These are phyloP conservation scores for Myxocyprinus asiaticus DNA, from an alignment of 2,113 vertebrate genomes.

Conservation along the genomic window DNA sequence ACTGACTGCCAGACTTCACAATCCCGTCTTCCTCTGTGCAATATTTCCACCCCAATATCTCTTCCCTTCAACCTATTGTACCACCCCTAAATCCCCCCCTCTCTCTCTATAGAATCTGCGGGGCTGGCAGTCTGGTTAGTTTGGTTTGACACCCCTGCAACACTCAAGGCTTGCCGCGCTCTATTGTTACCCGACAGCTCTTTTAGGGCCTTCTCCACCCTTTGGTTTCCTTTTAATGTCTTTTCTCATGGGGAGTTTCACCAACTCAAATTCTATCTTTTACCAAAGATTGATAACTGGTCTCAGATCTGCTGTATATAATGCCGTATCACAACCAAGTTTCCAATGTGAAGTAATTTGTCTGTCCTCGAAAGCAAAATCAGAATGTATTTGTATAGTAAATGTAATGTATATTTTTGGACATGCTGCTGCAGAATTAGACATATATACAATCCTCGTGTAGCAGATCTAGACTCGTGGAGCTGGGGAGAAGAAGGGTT, in stretches of 20 bases:
- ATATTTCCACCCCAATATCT: constrained; percentile 22
- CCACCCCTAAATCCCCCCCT: constrained; percentile 7
- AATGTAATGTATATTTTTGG: no score
- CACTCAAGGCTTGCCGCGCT: constrained; percentile 28
- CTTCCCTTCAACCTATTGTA: background rate
- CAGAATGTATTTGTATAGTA: no score
- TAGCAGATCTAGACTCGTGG: no score
- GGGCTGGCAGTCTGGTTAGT: constrained; percentile 41
- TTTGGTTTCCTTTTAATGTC: constrained; percentile 27
- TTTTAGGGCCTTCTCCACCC: background rate
- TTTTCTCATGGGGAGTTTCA: background rate
- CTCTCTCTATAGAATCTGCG: constrained; percentile 18
- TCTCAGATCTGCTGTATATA: no score
- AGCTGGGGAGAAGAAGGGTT: no score
- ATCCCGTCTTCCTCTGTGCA: constrained; percentile 30
- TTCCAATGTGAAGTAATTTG: no score
- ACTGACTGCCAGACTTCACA: constrained; percentile 37
- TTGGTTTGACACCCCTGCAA: constrained; percentile 44
- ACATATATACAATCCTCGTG: no score
- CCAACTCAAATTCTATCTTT: no score
- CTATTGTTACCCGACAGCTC: constrained; percentile 42
- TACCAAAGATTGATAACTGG: no score
- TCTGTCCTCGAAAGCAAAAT: no score
- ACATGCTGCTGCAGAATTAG: no score
- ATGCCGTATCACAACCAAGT: no score